A percentile compares a stretch with the other conserved stretches of the same genome.
These are phyloP conservation scores for Aphidoletes aphidimyza DNA, from an alignment of 2,888 invertebrate species.

Conservation along the genomic window DNA sequence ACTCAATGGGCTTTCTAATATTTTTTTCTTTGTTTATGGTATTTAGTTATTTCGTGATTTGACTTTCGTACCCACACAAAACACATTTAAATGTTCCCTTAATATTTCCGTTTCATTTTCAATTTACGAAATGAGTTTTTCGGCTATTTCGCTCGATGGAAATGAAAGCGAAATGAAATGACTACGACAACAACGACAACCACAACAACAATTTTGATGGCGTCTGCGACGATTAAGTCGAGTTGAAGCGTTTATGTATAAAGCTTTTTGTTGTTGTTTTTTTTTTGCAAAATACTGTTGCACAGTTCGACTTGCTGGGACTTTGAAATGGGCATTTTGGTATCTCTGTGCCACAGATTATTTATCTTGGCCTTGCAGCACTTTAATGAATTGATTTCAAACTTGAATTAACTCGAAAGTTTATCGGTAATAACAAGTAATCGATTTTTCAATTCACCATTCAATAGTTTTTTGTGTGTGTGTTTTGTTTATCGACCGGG, in stretches of 20 bases:
- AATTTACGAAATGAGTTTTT: conserved; percentile 14
- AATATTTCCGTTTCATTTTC: conserved; percentile 24
- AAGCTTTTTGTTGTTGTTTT: neutral
- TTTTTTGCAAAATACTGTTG: neutral
- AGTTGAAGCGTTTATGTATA: too few relatives aligned
- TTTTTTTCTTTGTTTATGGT: too few relatives aligned
- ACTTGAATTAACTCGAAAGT: neutral
- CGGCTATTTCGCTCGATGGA: neutral
- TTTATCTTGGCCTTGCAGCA: neutral
- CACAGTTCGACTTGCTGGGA: too few relatives aligned
- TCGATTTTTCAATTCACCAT: neutral
- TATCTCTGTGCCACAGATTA: too few relatives aligned
- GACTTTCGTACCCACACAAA: neutral
- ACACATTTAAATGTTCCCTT: neutral
- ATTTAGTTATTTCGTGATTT: neutral
- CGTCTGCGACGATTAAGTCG: too few relatives aligned
- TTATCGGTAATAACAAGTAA: neutral
- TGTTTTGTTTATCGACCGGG: too few relatives aligned
- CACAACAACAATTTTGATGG: neutral
- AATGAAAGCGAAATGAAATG: neutral
- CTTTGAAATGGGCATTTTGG: too few relatives aligned
- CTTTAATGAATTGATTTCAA: neutral
- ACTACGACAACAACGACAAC: neutral
- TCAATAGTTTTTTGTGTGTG: too few relatives aligned
- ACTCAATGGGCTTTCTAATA: too few relatives aligned